Evolutionary conservation across 2,888 invertebrate species (phyloP), one percentile per base, ranked within the genome.

Genomic region (Chesias legatella): DNA sequence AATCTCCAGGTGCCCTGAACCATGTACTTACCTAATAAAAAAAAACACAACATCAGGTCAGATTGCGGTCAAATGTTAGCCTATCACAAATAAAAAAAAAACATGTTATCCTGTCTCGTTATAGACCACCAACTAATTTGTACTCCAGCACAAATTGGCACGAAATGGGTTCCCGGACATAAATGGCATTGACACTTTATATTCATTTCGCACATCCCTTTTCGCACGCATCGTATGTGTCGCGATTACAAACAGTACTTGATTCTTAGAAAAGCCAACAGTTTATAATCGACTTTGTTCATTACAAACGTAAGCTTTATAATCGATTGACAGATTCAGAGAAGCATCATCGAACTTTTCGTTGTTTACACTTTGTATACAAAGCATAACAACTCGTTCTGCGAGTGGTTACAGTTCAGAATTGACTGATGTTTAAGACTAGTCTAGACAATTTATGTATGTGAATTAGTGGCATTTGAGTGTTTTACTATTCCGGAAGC

Each of bases 141-240:
- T 33, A 17, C 5, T 17, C 5, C 5, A 50, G 36, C 37, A 43
- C 40, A 35, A 48, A 48, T 50, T 43, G 45, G 40, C 36, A 40
- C 42, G 34, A 43, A 50, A 49, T 39, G 26, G 32, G 11, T 17
- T 42, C 43, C 22, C 25, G 41, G 26, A 37, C 23, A 43, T 38
- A 50, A 48, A 46, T 46, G 33, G 35, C 29, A 21, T 21, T 36
- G 48, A 40, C 47, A 49, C 33, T 53, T 46, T 36, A 27, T 33
- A 53, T 51, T 48, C 53, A 31, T 11, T 11, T 33, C 50, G 44
- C 31, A 34, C 24, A 31, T 35, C 9, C 25, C 28, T 32, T 48
- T 43, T 46, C 23, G 49, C 48, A 42, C 36, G 32, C 31, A 35
- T 40, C 10, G 33, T 27, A 22, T 21, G 29, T 10, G 32, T 23